Percentiles rank a stretch among this genome's conserved stretches.
These are phyloP conservation scores for Thaleichthys pacificus DNA, from an alignment of 2,797 vertebrate species.

Conservation along the genomic window DNA sequence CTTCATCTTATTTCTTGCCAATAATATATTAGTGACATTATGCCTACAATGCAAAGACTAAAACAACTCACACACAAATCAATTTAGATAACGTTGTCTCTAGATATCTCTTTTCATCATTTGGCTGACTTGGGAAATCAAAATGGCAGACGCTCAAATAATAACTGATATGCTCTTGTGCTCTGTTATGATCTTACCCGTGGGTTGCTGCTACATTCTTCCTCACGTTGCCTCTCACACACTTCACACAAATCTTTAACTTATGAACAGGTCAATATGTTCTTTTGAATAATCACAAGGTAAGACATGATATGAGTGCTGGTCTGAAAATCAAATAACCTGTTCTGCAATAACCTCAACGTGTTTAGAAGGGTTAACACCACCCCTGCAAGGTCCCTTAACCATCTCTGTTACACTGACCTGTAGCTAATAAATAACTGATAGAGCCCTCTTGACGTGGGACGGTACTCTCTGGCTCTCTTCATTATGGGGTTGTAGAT, in stretches of 20 bases:
- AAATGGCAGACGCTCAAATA: constrained; percentile 31
- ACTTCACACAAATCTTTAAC: no score
- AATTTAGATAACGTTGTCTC: neutral
- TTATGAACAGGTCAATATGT: no score
- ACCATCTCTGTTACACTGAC: neutral
- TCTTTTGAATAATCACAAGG: neutral
- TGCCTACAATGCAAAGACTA: neutral
- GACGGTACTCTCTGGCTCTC: constrained; percentile 3
- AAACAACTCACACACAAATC: neutral
- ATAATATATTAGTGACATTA: neutral
- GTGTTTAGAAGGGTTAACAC: no score
- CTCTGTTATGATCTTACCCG: no score
- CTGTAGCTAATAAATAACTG: constrained; percentile 22
- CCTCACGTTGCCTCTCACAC: no score
- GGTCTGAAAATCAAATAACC: no score
- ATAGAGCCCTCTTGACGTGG: constrained; percentile 33
- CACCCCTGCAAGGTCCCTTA: no score
- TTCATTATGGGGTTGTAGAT: constrained; percentile 55
- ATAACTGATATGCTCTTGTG: neutral
- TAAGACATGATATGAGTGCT: no score
- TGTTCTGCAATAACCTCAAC: no score
- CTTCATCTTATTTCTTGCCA: neutral
- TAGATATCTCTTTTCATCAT: neutral
- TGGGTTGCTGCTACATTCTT: no score
- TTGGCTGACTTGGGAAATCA: constrained; percentile 36